Evolutionary conservation across 1,140 invertebrate genomes (phyloP).

Genomic region (Phortica variegata): DNA sequence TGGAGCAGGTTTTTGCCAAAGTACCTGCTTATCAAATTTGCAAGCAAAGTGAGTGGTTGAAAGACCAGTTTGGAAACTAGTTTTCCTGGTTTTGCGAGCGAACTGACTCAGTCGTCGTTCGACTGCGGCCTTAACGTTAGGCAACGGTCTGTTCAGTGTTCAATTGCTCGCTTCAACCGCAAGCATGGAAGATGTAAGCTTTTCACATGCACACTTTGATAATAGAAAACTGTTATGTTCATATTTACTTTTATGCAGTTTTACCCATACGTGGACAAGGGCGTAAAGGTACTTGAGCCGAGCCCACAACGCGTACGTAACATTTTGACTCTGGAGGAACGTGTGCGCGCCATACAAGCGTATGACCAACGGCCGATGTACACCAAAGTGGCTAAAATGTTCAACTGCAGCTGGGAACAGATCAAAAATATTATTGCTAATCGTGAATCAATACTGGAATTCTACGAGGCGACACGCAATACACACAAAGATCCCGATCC

Average conservation of each 20-base stretch:
- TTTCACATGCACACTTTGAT: slow-evolving; percentile 5
- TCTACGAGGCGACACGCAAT: slow-evolving; percentile 31
- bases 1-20: no score
- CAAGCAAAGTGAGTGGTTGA: no score
- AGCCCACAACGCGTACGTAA: slow-evolving; percentile 35
- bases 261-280: slow-evolving; percentile 16
- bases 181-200: no score
- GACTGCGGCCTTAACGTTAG: no score
- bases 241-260: background rate
- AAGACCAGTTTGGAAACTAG: no score
- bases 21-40: no score
- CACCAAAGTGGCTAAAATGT: slow-evolving; percentile 44
- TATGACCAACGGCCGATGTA: slow-evolving; percentile 49
- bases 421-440: slow-evolving; percentile 50
- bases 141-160: no score
- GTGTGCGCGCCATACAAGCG: slow-evolving; percentile 38
- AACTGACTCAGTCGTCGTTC: no score
- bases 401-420: slow-evolving; percentile 53
- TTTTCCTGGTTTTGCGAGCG: no score
- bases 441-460: slow-evolving; percentile 40
- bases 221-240: background rate
- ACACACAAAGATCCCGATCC: slow-evolving; percentile 19
- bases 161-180: no score
- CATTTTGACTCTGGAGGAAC: slow-evolving; percentile 45
- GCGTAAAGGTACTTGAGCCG: slow-evolving; percentile 2